Percentiles rank a stretch among this genome's conserved stretches.
Evolutionary conservation across 2,888 invertebrate genomes (phyloP).

Genomic region (Dioctria rufipes): DNA sequence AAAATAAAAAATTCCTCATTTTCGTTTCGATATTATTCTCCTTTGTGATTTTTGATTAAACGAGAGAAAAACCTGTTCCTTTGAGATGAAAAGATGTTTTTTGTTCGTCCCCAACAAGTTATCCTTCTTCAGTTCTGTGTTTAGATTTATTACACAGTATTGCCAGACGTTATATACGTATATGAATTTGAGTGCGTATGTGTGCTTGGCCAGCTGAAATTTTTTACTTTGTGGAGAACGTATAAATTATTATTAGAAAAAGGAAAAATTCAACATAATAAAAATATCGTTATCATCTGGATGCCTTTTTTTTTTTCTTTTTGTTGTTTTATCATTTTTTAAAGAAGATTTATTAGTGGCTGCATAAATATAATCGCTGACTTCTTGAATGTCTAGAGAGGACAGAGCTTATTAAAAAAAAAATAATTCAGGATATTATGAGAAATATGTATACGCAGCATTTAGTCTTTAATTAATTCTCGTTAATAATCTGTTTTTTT

Average conservation of each 20-base stretch:
- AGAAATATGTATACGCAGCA: too few relatives aligned
- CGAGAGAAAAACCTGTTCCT: conserved; percentile 44
- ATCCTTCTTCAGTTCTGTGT: conserved; percentile 15
- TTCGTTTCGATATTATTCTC: conserved; percentile 41
- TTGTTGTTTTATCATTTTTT: background rate
- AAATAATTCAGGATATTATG: too few relatives aligned
- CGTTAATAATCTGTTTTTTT: too few relatives aligned
- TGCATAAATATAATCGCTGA: conserved; percentile 27
- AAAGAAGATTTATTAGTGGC: conserved; percentile 34
- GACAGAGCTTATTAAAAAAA: too few relatives aligned
- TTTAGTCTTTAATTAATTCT: too few relatives aligned
- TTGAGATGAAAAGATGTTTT: conserved; percentile 46
- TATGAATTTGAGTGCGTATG: too few relatives aligned
- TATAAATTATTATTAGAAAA: too few relatives aligned
- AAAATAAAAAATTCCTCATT: conserved; percentile 14
- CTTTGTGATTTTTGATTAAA: conserved; percentile 51
- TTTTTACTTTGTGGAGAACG: too few relatives aligned
- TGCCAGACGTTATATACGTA: conserved; percentile 14
- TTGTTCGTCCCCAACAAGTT: conserved; percentile 41
- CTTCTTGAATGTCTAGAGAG: conserved; percentile 1
- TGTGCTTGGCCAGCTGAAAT: too few relatives aligned
- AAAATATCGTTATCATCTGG: background rate
- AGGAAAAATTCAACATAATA: background rate
- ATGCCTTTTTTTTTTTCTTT: too few relatives aligned
- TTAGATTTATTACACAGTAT: conserved; percentile 44